Conservation (phyloP, 37 sponge, comb jelly and placozoan genomes). For the Aplysina aerophoba region DNA sequence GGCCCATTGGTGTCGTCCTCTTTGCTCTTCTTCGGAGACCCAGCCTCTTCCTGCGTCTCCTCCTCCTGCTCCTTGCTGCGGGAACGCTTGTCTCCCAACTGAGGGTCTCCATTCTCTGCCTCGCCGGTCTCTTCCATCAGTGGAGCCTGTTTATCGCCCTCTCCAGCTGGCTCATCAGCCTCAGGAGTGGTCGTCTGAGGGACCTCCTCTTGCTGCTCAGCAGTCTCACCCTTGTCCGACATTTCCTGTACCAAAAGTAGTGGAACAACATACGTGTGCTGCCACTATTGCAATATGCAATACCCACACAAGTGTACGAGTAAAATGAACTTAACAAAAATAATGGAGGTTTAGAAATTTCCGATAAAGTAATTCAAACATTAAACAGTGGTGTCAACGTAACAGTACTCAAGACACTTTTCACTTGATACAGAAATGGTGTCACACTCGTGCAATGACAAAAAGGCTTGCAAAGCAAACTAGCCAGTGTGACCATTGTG, state of each 20-base stretch:
- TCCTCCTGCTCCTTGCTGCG: constrained; percentile 18
- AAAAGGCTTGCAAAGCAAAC: no score
- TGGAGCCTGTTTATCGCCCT: background rate
- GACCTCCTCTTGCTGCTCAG: background rate
- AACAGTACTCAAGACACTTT: no score
- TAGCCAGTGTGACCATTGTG: no score
- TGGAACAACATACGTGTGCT: background rate
- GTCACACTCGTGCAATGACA: no score
- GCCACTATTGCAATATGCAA: background rate
- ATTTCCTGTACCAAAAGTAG: background rate
- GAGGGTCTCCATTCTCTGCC: background rate
- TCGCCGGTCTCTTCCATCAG: background rate
- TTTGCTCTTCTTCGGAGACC: constrained; percentile 9
- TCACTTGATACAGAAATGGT: no score
- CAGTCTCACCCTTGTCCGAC: background rate
- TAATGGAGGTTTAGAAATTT: no score
- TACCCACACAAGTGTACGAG: no score
- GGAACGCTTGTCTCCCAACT: constrained; percentile 22
- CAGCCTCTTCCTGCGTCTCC: background rate
- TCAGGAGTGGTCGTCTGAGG: background rate
- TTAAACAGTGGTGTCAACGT: no score
- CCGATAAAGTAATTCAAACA: no score
- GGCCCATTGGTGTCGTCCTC: background rate
- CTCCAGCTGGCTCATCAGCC: background rate
- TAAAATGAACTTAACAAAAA: no score